Conservation (phyloP, 2,113 vertebrate species). For the Excalfactoria chinensis region DNA sequence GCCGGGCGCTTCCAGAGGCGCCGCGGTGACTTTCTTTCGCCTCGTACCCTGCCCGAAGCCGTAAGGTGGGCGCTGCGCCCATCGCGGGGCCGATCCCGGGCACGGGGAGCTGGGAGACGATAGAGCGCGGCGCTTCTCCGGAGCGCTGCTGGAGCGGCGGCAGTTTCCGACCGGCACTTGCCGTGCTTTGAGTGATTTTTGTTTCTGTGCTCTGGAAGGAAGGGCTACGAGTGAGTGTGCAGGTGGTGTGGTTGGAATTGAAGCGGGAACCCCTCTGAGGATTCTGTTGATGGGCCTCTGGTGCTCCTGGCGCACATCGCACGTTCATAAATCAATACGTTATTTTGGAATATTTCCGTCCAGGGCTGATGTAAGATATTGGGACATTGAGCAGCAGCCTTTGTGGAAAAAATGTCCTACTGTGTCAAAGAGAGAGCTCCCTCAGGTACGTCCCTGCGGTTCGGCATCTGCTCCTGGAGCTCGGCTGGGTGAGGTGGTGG, state of each 20-base stretch:
- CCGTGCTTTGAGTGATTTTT: no score
- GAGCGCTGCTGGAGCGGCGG: no score
- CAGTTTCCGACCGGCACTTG: not conserved
- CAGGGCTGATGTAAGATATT: constrained; percentile 49
- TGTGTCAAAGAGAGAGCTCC: constrained; percentile 58
- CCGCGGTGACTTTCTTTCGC: no score
- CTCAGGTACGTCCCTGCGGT: not conserved
- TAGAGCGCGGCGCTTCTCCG: no score
- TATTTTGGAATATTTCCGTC: constrained; percentile 55
- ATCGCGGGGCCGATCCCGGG: no score
- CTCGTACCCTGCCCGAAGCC: no score
- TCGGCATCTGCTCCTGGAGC: constrained; percentile 1
- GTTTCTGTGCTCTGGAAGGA: not conserved
- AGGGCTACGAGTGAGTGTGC: not conserved
- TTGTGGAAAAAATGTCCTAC: constrained; percentile 51
- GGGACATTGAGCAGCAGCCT: constrained; percentile 33
- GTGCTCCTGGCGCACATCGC: not conserved
- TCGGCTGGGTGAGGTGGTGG: no score
- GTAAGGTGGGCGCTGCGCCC: no score
- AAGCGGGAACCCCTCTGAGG: not conserved
- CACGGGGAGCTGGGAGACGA: no score
- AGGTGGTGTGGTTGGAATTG: not conserved
- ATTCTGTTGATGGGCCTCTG: not conserved
- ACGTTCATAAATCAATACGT: constrained; percentile 23
- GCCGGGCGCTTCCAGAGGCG: no score